phyloP scores from a whole-genome alignment of 2,797 vertebrate species.

The Chromobotia macracanthus region DNA sequence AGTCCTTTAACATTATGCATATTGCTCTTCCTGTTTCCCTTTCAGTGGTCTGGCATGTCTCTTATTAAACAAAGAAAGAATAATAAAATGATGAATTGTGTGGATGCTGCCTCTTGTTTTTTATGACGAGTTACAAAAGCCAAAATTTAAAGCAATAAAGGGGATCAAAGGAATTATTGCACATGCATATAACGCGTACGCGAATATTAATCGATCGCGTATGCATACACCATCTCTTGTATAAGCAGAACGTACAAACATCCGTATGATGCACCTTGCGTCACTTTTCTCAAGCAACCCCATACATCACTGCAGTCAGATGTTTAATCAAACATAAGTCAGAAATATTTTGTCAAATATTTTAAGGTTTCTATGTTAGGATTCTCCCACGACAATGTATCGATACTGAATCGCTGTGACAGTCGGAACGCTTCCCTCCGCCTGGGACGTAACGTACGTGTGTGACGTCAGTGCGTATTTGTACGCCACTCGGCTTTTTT shows the following conservation, averaged over 20 bases:
- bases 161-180: neutral
- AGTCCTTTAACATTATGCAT: slow-evolving; percentile 7
- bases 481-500: slow-evolving; percentile 38
- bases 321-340: no score
- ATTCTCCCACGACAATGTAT: neutral
- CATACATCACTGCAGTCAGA: neutral
- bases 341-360: no score
- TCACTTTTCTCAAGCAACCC: neutral
- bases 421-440: slow-evolving; percentile 73
- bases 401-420: slow-evolving; percentile 54
- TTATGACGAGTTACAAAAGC: neutral
- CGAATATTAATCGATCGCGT: neutral
- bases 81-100: neutral
- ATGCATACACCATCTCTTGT: neutral
- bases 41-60: slow-evolving; percentile 37
- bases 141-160: neutral
- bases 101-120: neutral
- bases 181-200: neutral
- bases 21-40: slow-evolving; percentile 17
- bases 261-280: neutral
- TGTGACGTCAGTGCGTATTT: slow-evolving; percentile 70
- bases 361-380: neutral
- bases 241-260: neutral
- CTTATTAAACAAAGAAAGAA: slow-evolving; percentile 27
- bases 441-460: slow-evolving; percentile 65